A percentile compares a stretch with the other conserved stretches of the same genome.
These are phyloP conservation scores for Oreochromis grahami DNA, from an alignment of 2,797 vertebrate genomes.

Conservation along the genomic window DNA sequence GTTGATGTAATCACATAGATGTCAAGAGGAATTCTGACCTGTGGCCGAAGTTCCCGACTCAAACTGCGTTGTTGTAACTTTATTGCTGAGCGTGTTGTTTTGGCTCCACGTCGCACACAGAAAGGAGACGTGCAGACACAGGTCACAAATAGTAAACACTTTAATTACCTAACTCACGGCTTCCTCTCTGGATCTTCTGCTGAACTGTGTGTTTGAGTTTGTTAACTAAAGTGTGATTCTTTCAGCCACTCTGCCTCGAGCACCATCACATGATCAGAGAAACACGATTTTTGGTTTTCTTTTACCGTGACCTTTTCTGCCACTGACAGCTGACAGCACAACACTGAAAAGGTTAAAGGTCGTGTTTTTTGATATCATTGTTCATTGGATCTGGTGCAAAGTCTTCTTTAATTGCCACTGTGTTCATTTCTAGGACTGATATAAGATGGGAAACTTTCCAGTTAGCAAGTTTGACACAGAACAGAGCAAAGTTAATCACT, in stretches of 20 bases:
- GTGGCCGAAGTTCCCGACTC: slow-evolving; percentile 67
- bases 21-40: slow-evolving; percentile 27
- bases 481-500: background rate
- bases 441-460: slow-evolving; percentile 11
- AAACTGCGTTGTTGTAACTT: slow-evolving; percentile 61
- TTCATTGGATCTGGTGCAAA: slow-evolving; percentile 5
- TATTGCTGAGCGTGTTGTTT: slow-evolving; percentile 54
- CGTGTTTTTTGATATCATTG: background rate
- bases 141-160: background rate
- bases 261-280: background rate
- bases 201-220: background rate
- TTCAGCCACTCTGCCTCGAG: background rate
- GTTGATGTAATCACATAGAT: slow-evolving; percentile 39
- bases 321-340: background rate
- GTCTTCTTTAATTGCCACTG: slow-evolving; percentile 3
- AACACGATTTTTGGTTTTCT: background rate
- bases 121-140: background rate
- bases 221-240: background rate
- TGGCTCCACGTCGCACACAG: slow-evolving; percentile 59
- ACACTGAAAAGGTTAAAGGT: slow-evolving; percentile 9
- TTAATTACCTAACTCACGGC: background rate
- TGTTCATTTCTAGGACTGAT: background rate
- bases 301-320: background rate
- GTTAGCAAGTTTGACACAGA: background rate
- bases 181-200: background rate